Conservation (phyloP, 2,888 invertebrate species). For the Galerucella pusilla region DNA sequence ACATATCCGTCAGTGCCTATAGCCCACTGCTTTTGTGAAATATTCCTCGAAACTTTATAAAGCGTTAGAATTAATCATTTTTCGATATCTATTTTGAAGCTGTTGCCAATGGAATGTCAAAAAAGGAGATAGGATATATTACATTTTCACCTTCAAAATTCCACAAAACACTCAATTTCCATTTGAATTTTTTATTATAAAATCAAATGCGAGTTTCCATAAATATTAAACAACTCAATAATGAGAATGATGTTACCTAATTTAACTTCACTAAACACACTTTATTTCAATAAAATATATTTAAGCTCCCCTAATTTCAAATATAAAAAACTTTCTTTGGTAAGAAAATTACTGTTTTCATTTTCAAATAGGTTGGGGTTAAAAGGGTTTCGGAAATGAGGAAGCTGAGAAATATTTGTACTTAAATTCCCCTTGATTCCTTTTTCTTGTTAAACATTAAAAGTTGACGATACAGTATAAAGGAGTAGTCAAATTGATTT, state of each 20-base stretch:
- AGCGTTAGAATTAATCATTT: too few species aligned
- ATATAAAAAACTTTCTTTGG: neutral
- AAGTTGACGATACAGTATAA: neutral
- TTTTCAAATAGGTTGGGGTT: neutral
- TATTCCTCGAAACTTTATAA: too few species aligned
- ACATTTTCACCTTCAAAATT: too few species aligned
- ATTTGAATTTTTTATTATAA: too few species aligned
- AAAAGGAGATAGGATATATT: too few species aligned
- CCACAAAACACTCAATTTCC: too few species aligned
- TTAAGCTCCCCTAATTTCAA: neutral
- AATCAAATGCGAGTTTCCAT: too few species aligned
- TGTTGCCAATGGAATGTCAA: too few species aligned
- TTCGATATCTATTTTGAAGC: too few species aligned
- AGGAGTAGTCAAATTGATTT: neutral
- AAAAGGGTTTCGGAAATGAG: slow-evolving; percentile 7
- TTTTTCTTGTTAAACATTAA: neutral
- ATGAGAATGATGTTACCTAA: neutral
- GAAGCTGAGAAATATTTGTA: slow-evolving; percentile 11
- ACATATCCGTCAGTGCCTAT: too few species aligned
- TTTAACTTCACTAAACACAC: neutral
- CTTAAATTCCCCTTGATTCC: slow-evolving; percentile 1
- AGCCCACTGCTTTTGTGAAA: too few species aligned
- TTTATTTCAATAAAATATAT: neutral
- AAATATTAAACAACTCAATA: too few species aligned
- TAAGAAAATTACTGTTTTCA: neutral